Conservation (phyloP, 2,888 invertebrate genomes). For the Clusia tigrina region DNA sequence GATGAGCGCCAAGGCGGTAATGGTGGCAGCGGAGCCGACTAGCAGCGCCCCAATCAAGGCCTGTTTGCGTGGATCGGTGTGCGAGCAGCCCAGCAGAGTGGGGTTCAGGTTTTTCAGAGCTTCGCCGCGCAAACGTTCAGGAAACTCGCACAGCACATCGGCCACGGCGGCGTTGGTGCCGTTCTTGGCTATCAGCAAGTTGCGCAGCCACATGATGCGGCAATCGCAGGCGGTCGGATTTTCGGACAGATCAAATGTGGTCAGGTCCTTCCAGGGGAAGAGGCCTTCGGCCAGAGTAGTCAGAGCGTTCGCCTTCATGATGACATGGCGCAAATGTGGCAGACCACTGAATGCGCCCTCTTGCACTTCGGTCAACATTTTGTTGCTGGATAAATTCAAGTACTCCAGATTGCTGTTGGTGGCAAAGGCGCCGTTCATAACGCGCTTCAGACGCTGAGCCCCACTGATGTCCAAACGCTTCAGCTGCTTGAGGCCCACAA, state of each 20-base stretch:
- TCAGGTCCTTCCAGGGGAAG: conserved; percentile 81
- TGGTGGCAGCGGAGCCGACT: conserved; percentile 76
- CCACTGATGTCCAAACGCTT: conserved; percentile 82
- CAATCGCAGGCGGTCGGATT: conserved; percentile 86
- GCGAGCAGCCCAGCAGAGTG: conserved; percentile 82
- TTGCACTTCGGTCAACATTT: conserved; percentile 76
- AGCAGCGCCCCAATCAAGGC: conserved; percentile 81
- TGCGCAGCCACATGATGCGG: conserved; percentile 80
- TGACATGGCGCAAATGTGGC: conserved; percentile 80
- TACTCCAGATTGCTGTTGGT: conserved; percentile 84
- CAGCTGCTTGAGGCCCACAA: conserved; percentile 80
- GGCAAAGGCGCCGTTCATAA: conserved; percentile 81
- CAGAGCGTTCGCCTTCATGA: conserved; percentile 81
- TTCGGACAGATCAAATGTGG: conserved; percentile 79
- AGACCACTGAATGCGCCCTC: conserved; percentile 84
- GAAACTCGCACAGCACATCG: conserved; percentile 75
- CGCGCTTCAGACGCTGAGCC: conserved; percentile 74
- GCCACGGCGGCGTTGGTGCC: conserved; percentile 53
- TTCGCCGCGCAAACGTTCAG: conserved; percentile 77
- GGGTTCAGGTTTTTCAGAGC: conserved; percentile 74
- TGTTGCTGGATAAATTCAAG: conserved; percentile 79
- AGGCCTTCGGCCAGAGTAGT: conserved; percentile 78
- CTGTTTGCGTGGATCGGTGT: conserved; percentile 81
- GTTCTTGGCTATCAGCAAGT: conserved; percentile 67
- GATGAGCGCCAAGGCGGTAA: conserved; percentile 77